Evolutionary conservation across 2,797 vertebrate species (phyloP), one percentile per base, ranked within the genome.

Genomic region (Sebastes iracundus): DNA sequence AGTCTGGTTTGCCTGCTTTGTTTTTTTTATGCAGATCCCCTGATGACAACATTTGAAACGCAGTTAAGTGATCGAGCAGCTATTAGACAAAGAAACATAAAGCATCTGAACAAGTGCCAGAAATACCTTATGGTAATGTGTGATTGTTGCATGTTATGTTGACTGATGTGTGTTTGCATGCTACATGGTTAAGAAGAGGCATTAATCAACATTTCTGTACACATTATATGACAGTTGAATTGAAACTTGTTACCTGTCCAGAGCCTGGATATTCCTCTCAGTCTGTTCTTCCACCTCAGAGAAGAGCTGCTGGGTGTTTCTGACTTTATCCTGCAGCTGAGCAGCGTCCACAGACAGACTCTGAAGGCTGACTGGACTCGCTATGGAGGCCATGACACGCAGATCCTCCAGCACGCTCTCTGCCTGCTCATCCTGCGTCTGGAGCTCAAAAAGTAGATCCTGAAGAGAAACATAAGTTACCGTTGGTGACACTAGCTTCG

Each of bases 401-500:
- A 97, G 93, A 9, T 97, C 95, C 72, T 96, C 95, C 79, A 96
- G 90, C 8, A 97, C 88, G 18, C 94, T 83, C 3, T 94, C 93
- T 32, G 93, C 95, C 59, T 95, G 93, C 67, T 96, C 94, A 2
- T 95, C 95, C 78, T 97, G 96, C 0, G 88, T 87, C 60, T 97
- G 94, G 72, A 98, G 96, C 84, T 96, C 92, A 91, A 33, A 95
- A 91, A 59, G 52, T 42, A 97, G 95, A 16, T 91, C 94, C 97
- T 98, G 85, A 1, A 66, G 7, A 79, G 12, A n/a, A 74, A 56
- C 38, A 79, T 1, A 42, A 14, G 23, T 14, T 12, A 20, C 7
- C 3, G 20, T 55, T 2, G 46, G 18, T 11, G 10, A 46, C 33
- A 10, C 27, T 14, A 16, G 30, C 46, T 46, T 32, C 4, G 0